Evolutionary conservation across 1,140 invertebrate genomes (phyloP).

Genomic region (Teleogryllus occipitalis): DNA sequence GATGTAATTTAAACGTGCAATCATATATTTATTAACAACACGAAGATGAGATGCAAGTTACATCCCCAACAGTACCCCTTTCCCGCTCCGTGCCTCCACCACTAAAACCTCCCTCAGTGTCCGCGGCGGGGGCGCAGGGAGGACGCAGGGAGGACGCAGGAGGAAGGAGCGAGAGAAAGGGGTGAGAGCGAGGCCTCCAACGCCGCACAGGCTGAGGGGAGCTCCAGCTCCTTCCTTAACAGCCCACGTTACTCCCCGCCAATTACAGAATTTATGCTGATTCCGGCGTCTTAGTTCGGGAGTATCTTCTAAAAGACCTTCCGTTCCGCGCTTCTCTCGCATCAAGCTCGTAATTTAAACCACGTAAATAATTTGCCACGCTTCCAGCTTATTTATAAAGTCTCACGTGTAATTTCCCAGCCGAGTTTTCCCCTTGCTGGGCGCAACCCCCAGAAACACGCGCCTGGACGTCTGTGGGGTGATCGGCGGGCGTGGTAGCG

Average conservation of each 20-base stretch:
- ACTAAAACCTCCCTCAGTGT: background rate
- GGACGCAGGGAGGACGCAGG: background rate
- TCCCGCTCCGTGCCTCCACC: background rate
- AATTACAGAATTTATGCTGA: conserved; percentile 44
- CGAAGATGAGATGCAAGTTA: conserved; percentile 16
- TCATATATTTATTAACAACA: conserved; percentile 25
- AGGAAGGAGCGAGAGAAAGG: background rate
- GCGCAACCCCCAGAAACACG: background rate
- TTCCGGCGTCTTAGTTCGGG: conserved; percentile 38
- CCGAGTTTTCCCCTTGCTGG: background rate
- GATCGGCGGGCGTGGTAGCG: no score
- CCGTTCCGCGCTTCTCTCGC: background rate
- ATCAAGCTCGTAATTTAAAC: conserved; percentile 9
- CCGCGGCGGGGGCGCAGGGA: no score
- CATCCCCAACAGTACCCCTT: background rate
- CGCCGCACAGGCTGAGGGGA: background rate
- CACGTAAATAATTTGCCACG: conserved; percentile 17
- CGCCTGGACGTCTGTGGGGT: no score
- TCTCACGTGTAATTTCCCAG: conserved; percentile 16
- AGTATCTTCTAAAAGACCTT: background rate
- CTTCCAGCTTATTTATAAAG: conserved; percentile 19
- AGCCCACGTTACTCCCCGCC: conserved; percentile 21
- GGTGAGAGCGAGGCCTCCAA: background rate
- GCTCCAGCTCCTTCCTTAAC: background rate
- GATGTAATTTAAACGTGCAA: conserved; percentile 22